These are phyloP conservation scores for Pocillopora grandis DNA, from an alignment of 92 coral and sea anemone genomes.

Conservation along the genomic window DNA sequence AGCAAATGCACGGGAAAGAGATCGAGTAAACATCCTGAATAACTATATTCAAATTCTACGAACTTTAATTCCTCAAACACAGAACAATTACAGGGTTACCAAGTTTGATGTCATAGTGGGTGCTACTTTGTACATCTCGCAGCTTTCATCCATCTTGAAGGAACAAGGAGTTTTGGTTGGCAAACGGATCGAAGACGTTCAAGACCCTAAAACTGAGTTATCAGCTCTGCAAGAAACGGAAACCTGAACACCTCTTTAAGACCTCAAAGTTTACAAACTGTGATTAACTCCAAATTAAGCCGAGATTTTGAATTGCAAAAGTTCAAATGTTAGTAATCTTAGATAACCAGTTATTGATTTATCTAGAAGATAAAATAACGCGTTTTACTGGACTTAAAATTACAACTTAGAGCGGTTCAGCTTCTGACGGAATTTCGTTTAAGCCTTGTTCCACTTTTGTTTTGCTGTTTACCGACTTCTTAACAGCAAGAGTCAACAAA, in stretches of 20 bases:
- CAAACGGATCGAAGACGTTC: not conserved
- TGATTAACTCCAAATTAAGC: too few relatives aligned
- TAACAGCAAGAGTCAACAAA: too few relatives aligned
- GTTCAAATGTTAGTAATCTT: too few relatives aligned
- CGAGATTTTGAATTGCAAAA: too few relatives aligned
- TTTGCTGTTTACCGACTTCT: too few relatives aligned
- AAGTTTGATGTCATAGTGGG: constrained; percentile 37
- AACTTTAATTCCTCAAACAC: constrained; percentile 21
- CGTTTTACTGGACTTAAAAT: too few relatives aligned
- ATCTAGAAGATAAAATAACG: too few relatives aligned
- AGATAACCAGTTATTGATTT: too few relatives aligned
- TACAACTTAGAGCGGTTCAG: too few relatives aligned
- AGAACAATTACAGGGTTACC: constrained; percentile 1
- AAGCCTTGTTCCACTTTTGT: too few relatives aligned
- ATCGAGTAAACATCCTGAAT: constrained; percentile 26
- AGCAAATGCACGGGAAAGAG: constrained; percentile 36
- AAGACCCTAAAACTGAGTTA: not conserved
- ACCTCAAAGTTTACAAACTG: not conserved
- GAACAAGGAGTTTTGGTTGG: not conserved
- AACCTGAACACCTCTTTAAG: not conserved
- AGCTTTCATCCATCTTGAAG: constrained; percentile 15
- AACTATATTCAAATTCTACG: constrained; percentile 30
- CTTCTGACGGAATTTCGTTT: too few relatives aligned
- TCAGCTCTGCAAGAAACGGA: not conserved
- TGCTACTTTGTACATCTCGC: constrained; percentile 19